Base-by-base conservation (phyloP, 2,888 invertebrate species). In the Rhagium mordax region DNA sequence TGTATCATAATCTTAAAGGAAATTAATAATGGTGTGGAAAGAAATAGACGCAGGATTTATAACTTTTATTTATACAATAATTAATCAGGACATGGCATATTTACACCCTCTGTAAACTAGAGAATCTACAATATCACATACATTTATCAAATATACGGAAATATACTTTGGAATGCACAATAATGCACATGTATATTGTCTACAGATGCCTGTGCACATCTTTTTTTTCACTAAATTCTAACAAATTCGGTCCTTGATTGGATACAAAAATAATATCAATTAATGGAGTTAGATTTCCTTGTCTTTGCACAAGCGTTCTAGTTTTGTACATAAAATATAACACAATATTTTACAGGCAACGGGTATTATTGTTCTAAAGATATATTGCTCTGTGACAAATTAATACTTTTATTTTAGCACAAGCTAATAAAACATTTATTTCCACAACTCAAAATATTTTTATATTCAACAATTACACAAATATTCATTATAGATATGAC, bases 131-230 rank as follows among this genome's bases (percentile, higher is more conserved):
- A 84, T 86, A 86, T 86, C 86, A 86, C 86, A 86, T 84, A 86
- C 84, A 86, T 85, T 85, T 85, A 86, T 84, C 84, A 86, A 86
- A 86, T 85, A 84, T 86, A 85, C 80, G 83, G 84, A 85, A 85
- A 85, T 84, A 83, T 83, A 81, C 83, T 84, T 84, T 84, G 85
- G 85, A 85, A 86, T 85, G 85, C 85, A 85, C 84, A 84, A 85
- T 85, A 84, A 83, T 84, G 84, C 84, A 79, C 79, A 82, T 82
- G 79, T 81, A 81, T 86, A 86, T 86, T 86, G 86, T 86, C 86
- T 85, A 85, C 85, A 81, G 81, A 83, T 83, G 83, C 84, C 80
- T 83, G 84, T 85, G 84, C 84, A 83, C 81, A 78, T 79, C 79
- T 72, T 71, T 62, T 70, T 6, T 62, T 74, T 48, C 70, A 53